Evolutionary conservation across 2,888 invertebrate species (phyloP), one percentile per base, ranked within the genome.

Genomic region (Entomobrya proxima): DNA sequence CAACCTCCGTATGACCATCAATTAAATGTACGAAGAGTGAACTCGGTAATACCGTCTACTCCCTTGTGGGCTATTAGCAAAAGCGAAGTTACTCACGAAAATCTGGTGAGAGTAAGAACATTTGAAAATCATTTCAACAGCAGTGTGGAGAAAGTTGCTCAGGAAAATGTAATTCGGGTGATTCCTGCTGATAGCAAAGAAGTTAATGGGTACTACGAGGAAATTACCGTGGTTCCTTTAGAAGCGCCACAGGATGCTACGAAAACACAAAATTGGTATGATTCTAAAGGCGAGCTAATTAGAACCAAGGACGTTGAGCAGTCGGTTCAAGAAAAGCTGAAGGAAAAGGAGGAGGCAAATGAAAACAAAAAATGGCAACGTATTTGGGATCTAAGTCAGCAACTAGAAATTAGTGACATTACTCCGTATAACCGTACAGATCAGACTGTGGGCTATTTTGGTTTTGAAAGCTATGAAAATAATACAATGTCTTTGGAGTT

Each of bases 381-480:
- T 7, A 61, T 77, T 18, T 44, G 0, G 21, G 77, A 77, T 18
- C 1, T 44, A 0, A 27, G 13, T 15, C 61, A 47, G 13, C 40
- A 77, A n/a, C 27, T 30, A 0, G 61, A 44, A 27, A 47, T 78
- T 0, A 15, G 11, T 1, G 27, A 64, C 15, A 50, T 78, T 32
- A 24, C 50, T 2, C 78, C 78, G 3, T 78, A 21, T 24, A 64
- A 78, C 13, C 11, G 4, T 2, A 72, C 64, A 9, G 24, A 55
- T 24, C 18, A 75, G 6, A 27, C 30, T 35, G 75, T 79, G 7
- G 47, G 52, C 13, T 80, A 74, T 35, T 30, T 79, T 32, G 85
- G 85, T 32, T 85, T 85, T 64, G 85, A 85, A 27, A 0, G 30
- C 0, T 80, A 85, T 47, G 85, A 85, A 61, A 77, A 27, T 21